Evolutionary conservation across 2,888 invertebrate genomes (phyloP).

Genomic region (Scaptomyza parva): DNA sequence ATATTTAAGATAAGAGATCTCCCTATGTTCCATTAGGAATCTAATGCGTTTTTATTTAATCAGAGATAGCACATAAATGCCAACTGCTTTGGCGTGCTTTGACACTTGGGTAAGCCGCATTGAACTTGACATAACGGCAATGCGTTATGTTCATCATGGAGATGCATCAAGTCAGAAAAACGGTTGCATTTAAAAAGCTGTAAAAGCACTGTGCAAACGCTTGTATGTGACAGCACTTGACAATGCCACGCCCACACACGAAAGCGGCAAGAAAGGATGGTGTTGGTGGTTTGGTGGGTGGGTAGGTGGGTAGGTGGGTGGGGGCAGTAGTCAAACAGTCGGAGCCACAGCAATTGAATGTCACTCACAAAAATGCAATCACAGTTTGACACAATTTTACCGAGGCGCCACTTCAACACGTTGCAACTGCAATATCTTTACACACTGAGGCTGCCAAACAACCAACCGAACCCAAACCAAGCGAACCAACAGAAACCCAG

Average conservation of each 20-base stretch:
- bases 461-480: slow-evolving; percentile 24
- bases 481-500: neutral
- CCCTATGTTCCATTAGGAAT: neutral
- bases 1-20: too few species aligned
- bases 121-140: slow-evolving; percentile 52
- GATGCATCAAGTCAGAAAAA: slow-evolving; percentile 53
- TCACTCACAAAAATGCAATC: slow-evolving; percentile 79
- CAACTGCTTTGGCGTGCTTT: slow-evolving; percentile 14
- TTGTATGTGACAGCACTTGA: slow-evolving; percentile 55
- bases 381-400: slow-evolving; percentile 79
- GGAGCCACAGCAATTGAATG: slow-evolving; percentile 73
- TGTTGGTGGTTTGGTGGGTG: slow-evolving; percentile 24
- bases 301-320: too few species aligned
- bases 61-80: neutral
- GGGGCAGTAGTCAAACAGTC: slow-evolving; percentile 52
- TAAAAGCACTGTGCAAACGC: slow-evolving; percentile 30
- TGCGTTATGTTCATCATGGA: slow-evolving; percentile 36
- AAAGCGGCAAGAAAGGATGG: neutral
- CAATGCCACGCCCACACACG: slow-evolving; percentile 24
- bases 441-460: slow-evolving; percentile 53
- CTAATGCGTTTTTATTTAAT: neutral
- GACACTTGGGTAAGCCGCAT: slow-evolving; percentile 32
- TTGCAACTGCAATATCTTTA: slow-evolving; percentile 77
- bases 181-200: slow-evolving; percentile 56
- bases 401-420: slow-evolving; percentile 80